phyloP scores from a whole-genome alignment of 2,797 vertebrate genomes.

The Diplodus puntazzo region DNA sequence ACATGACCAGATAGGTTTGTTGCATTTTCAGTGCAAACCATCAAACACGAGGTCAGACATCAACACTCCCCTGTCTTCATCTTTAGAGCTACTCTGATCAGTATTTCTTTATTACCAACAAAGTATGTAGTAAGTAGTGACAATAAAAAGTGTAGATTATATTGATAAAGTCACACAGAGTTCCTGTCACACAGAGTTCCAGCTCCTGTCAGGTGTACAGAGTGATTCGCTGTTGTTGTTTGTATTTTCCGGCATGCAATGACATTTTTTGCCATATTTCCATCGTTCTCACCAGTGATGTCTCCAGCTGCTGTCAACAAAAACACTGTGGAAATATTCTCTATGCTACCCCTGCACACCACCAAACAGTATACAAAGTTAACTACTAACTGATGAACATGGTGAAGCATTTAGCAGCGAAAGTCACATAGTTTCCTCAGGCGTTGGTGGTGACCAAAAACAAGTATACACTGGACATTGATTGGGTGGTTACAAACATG shows the following conservation, averaged over 20 bases:
- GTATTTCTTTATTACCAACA: no score
- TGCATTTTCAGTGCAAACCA: conserved; percentile 5
- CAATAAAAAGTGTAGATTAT: no score
- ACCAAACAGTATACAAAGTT: neutral
- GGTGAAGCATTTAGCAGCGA: neutral
- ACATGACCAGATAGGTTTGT: neutral
- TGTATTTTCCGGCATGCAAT: neutral
- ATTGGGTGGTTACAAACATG: neutral
- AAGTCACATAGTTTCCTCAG: neutral
- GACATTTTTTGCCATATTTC: neutral
- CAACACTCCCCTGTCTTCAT: neutral
- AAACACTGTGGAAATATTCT: neutral
- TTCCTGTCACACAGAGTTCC: neutral
- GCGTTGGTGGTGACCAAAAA: neutral
- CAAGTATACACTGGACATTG: neutral
- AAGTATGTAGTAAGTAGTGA: no score
- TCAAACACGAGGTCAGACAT: neutral
- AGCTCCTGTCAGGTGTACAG: neutral
- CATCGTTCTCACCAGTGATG: conserved; percentile 4
- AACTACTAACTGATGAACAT: neutral
- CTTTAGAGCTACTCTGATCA: neutral
- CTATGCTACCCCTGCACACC: neutral
- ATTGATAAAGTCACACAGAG: neutral
- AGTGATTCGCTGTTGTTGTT: neutral
- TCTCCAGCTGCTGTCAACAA: neutral